A percentile compares a stretch with the other conserved stretches of the same genome.
Evolutionary conservation across 2,113 vertebrate species (phyloP).

Genomic region (Triplophysa dalaica): DNA sequence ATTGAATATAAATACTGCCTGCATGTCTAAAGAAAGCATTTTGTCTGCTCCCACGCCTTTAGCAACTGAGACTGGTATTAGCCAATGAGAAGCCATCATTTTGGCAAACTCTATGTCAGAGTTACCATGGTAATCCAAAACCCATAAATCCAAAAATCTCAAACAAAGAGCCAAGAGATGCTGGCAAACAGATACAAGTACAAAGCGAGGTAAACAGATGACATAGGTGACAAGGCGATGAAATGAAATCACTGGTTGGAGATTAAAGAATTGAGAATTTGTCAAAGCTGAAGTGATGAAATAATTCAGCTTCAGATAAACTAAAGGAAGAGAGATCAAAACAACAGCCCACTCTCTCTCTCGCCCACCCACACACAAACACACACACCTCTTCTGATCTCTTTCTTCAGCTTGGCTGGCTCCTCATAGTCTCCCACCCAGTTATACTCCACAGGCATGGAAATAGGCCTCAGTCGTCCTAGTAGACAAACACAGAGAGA

Average conservation of each 20-base stretch:
- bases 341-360: constrained; percentile 24
- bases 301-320: constrained; percentile 14
- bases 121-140: constrained; percentile 74
- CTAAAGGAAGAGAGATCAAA: constrained; percentile 14
- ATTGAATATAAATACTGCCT: constrained; percentile 23
- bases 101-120: constrained; percentile 59
- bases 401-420: constrained; percentile 93
- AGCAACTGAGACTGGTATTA: constrained; percentile 55
- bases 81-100: constrained; percentile 60
- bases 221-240: constrained; percentile 35
- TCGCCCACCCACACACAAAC: constrained; percentile 52
- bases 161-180: constrained; percentile 40
- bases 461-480: constrained; percentile 97
- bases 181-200: constrained; percentile 33
- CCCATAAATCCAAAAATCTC: constrained; percentile 60
- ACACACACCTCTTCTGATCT: constrained; percentile 96
- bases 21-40: constrained; percentile 40
- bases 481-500: constrained; percentile 58
- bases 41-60: constrained; percentile 58
- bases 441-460: constrained; percentile 99
- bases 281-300: constrained; percentile 60
- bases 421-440: constrained; percentile 99
- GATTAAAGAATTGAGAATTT: constrained; percentile 47
- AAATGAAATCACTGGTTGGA: constrained; percentile 23
- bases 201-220: constrained; percentile 36